These are phyloP conservation scores for Ephialtes manifestator DNA, from an alignment of 2,888 invertebrate genomes.

Conservation along the genomic window DNA sequence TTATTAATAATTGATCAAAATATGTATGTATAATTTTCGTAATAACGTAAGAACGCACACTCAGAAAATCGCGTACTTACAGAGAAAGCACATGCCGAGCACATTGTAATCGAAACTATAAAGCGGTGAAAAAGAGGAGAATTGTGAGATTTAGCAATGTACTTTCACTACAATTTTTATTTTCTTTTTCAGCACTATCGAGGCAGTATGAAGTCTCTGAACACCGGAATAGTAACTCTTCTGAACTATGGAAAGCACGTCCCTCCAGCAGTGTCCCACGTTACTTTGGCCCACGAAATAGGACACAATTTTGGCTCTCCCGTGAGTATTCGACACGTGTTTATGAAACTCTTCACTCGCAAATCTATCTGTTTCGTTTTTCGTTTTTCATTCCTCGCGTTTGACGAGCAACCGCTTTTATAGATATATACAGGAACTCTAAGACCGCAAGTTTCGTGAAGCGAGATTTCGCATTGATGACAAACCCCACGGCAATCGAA, in stretches of 20 bases:
- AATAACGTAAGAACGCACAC: too few species aligned
- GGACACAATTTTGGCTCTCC: slow-evolving; percentile 99
- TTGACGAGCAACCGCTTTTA: slow-evolving; percentile 25
- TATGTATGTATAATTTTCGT: too few species aligned
- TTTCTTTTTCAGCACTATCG: slow-evolving; percentile 93
- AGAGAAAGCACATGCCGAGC: neutral
- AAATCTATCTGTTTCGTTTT: neutral
- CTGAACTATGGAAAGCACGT: slow-evolving; percentile 99
- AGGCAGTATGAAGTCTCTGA: slow-evolving; percentile 96
- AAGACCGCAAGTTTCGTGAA: neutral
- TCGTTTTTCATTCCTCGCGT: neutral
- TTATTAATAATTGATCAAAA: too few species aligned
- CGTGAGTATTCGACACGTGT: slow-evolving; percentile 87
- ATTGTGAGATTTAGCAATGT: neutral
- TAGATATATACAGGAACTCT: neutral
- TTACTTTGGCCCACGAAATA: slow-evolving; percentile 99
- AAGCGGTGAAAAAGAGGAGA: neutral
- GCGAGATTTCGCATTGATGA: slow-evolving; percentile 26
- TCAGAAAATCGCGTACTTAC: too few species aligned
- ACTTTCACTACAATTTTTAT: slow-evolving; percentile 30
- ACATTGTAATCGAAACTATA: neutral
- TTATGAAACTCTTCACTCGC: neutral
- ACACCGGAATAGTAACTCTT: slow-evolving; percentile 99
- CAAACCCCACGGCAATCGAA: slow-evolving; percentile 32
- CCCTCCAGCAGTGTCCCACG: slow-evolving; percentile 99